phyloP scores from a whole-genome alignment of 2,113 vertebrate genomes.

The Albula glossodonta region DNA sequence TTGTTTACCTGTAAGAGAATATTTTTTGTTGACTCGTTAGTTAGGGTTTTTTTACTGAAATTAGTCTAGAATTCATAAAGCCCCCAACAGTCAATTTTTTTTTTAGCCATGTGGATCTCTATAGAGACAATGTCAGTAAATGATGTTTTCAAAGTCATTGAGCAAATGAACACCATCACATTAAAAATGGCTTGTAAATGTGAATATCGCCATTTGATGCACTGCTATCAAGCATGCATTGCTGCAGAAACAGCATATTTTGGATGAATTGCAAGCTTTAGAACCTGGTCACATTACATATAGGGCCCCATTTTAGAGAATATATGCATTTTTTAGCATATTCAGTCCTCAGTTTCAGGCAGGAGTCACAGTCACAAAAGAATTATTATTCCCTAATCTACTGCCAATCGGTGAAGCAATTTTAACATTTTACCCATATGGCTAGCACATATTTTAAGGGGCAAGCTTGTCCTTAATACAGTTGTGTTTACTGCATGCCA shows the following conservation, averaged over 20 bases:
- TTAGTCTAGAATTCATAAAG: neutral
- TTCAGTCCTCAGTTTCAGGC: conserved; percentile 3
- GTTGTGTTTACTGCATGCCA: neutral
- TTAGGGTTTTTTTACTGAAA: neutral
- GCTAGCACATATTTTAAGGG: neutral
- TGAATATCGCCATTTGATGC: neutral
- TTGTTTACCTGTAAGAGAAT: neutral
- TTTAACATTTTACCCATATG: neutral
- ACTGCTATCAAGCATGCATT: neutral
- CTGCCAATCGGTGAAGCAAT: neutral
- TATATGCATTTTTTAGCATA: conserved; percentile 20
- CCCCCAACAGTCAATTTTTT: too few species aligned
- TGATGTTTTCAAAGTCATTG: neutral
- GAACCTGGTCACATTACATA: neutral
- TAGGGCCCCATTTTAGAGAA: neutral
- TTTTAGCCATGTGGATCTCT: neutral
- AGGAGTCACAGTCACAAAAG: neutral
- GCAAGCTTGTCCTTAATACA: neutral
- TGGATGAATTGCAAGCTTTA: neutral
- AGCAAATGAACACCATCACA: too few species aligned
- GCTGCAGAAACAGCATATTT: neutral
- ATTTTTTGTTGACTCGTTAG: neutral
- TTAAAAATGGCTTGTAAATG: neutral
- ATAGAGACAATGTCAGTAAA: neutral
- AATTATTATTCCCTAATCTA: conserved; percentile 2